Conservation (phyloP, 1,140 invertebrate species). For the Drosophila melanica region DNA sequence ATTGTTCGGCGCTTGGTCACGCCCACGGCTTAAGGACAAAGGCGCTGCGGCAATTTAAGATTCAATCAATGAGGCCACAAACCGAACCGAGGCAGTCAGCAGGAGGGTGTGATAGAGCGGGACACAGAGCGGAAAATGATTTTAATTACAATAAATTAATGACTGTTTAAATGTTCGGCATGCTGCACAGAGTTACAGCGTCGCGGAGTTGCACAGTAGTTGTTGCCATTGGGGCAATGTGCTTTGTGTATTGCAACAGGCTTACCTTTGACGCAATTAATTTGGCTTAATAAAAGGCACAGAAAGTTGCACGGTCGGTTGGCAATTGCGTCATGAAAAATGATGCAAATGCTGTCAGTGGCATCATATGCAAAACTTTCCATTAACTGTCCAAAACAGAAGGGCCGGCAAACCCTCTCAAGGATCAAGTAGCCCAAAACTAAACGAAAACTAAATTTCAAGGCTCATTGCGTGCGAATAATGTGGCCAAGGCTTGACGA, state of each 20-base stretch:
- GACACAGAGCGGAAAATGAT: slow-evolving; percentile 56
- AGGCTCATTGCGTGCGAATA: slow-evolving; percentile 81
- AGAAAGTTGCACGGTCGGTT: slow-evolving; percentile 10
- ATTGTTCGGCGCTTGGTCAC: slow-evolving; percentile 34
- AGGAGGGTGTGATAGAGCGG: background rate
- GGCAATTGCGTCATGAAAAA: slow-evolving; percentile 27
- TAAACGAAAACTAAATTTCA: slow-evolving; percentile 82
- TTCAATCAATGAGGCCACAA: slow-evolving; percentile 62
- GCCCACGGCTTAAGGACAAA: slow-evolving; percentile 54
- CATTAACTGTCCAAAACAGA: slow-evolving; percentile 60
- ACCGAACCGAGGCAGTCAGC: slow-evolving; percentile 13
- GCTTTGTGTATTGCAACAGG: slow-evolving; percentile 21
- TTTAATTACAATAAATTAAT: slow-evolving; percentile 82
- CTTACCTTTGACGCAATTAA: slow-evolving; percentile 54
- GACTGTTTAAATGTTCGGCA: slow-evolving; percentile 64
- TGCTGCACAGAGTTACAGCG: slow-evolving; percentile 21
- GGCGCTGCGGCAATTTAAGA: slow-evolving; percentile 54
- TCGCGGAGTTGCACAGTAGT: slow-evolving; percentile 17
- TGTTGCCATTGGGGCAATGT: background rate
- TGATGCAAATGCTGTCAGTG: slow-evolving; percentile 58
- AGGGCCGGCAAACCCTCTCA: slow-evolving; percentile 46
- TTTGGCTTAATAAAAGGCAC: slow-evolving; percentile 41
- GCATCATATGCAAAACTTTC: slow-evolving; percentile 60
- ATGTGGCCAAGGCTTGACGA: slow-evolving; percentile 72
- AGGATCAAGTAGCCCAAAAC: slow-evolving; percentile 48